Evolutionary conservation across 2,888 invertebrate species (phyloP).

Genomic region (Coleophora flavipennella): DNA sequence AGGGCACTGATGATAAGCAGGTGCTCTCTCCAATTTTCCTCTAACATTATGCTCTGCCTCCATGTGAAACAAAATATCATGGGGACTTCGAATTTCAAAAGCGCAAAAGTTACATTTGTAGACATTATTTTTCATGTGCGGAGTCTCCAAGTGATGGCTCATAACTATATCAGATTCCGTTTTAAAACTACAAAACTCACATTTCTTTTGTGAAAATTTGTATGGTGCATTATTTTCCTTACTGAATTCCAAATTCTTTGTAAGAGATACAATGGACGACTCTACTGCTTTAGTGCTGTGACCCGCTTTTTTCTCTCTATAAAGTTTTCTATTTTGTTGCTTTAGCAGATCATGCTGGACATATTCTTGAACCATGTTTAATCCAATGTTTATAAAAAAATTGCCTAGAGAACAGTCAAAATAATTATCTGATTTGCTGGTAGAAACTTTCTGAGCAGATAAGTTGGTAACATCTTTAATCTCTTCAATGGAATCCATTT

Average conservation of each 20-base stretch:
- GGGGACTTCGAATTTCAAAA: constrained; percentile 86
- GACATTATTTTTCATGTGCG: constrained; percentile 90
- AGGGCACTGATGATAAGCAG: constrained; percentile 91
- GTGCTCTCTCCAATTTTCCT: constrained; percentile 87
- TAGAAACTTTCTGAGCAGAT: constrained; percentile 32
- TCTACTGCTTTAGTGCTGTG: constrained; percentile 79
- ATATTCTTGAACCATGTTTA: constrained; percentile 91
- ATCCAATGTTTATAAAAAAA: constrained; percentile 92
- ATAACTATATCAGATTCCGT: constrained; percentile 88
- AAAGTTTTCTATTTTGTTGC: constrained; percentile 88
- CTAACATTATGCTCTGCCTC: constrained; percentile 89
- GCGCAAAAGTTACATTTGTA: constrained; percentile 90
- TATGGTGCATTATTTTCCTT: constrained; percentile 89
- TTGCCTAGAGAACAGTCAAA: constrained; percentile 91
- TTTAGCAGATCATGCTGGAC: constrained; percentile 93
- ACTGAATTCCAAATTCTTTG: constrained; percentile 87
- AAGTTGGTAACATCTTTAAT: constrained; percentile 60
- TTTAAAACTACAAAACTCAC: constrained; percentile 91
- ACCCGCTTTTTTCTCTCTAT: constrained; percentile 75
- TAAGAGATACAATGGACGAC: constrained; percentile 85
- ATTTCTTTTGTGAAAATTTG: constrained; percentile 82
- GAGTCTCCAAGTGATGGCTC: constrained; percentile 91
- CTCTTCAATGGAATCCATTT: constrained; percentile 62
- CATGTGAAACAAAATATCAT: constrained; percentile 93
- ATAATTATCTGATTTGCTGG: constrained; percentile 76